phyloP scores from a whole-genome alignment of 2,888 invertebrate species.

The Rhimphoctona megacephalus region DNA sequence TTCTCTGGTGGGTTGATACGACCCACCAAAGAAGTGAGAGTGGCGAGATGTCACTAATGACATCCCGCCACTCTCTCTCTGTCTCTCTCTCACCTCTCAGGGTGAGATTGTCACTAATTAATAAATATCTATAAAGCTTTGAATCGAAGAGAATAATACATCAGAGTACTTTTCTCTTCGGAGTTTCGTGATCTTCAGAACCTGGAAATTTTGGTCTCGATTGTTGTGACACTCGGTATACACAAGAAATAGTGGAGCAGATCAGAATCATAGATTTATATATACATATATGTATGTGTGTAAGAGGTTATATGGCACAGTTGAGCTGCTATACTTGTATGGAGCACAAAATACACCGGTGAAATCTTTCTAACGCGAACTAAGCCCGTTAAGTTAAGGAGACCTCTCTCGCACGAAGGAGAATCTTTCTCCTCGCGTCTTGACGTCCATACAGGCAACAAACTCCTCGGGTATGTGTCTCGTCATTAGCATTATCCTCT shows the following conservation, averaged over 20 bases:
- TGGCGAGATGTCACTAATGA: too few species aligned
- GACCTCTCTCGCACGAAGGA: slow-evolving; percentile 32
- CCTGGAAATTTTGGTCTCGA: not conserved
- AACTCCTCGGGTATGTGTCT: slow-evolving; percentile 54
- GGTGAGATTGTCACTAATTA: not conserved
- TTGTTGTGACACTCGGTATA: slow-evolving; percentile 13
- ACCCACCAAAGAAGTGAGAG: not conserved
- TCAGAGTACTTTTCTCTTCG: not conserved
- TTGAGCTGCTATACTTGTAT: slow-evolving; percentile 26
- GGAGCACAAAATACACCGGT: slow-evolving; percentile 30
- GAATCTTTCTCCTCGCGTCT: slow-evolving; percentile 45
- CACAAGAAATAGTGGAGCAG: not conserved
- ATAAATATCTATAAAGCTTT: not conserved
- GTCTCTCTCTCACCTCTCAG: too few species aligned
- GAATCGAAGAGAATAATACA: not conserved
- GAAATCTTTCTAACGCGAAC: slow-evolving; percentile 62
- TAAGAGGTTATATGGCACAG: not conserved
- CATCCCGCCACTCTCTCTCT: too few species aligned
- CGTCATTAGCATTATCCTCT: slow-evolving; percentile 68
- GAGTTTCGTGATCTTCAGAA: not conserved
- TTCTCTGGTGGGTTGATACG: not conserved
- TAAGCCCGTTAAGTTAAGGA: slow-evolving; percentile 32
- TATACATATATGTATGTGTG: not conserved
- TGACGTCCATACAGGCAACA: slow-evolving; percentile 15
- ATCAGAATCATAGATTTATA: not conserved